A percentile compares a stretch with the other conserved stretches of the same genome.
These are phyloP conservation scores for Chouioia cunea DNA, from an alignment of 2,888 invertebrate genomes.

Conservation along the genomic window DNA sequence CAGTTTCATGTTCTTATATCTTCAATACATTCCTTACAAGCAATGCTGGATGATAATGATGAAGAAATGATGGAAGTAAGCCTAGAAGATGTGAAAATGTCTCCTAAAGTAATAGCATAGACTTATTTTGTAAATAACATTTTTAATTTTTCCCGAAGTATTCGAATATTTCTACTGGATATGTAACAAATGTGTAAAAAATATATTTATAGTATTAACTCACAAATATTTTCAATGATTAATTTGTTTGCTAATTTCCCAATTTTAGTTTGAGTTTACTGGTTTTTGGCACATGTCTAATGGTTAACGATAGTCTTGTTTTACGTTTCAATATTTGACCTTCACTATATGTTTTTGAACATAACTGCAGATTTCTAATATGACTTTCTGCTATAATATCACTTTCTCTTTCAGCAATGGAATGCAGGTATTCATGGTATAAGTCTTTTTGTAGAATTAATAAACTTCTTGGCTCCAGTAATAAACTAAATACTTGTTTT, in stretches of 20 bases:
- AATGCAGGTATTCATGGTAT: conserved; percentile 88
- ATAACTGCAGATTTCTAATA: conserved; percentile 77
- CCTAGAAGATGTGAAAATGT: conserved; percentile 64
- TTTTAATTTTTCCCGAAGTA: conserved; percentile 8
- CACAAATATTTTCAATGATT: conserved; percentile 17
- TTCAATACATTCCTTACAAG: conserved; percentile 87
- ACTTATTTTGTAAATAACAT: conserved; percentile 5
- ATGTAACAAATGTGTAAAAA: conserved; percentile 18
- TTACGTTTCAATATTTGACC: conserved; percentile 74
- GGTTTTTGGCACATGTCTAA: conserved; percentile 93
- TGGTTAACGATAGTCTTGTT: conserved; percentile 87
- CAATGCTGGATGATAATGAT: conserved; percentile 81
- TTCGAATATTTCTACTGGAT: conserved; percentile 28
- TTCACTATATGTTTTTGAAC: conserved; percentile 71
- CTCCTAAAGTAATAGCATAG: conserved; percentile 51
- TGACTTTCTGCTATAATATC: conserved; percentile 75
- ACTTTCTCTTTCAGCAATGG: conserved; percentile 79
- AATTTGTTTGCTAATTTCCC: conserved; percentile 48
- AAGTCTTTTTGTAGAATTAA: conserved; percentile 86
- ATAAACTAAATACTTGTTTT: conserved; percentile 76
- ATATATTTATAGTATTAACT: conserved; percentile 43
- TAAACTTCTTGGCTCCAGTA: conserved; percentile 90
- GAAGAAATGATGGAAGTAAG: conserved; percentile 72
- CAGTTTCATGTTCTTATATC: conserved; percentile 91
- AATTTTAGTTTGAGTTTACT: conserved; percentile 79